These are phyloP conservation scores for Todus mexicanus DNA, from an alignment of 2,797 vertebrate species.

Conservation along the genomic window DNA sequence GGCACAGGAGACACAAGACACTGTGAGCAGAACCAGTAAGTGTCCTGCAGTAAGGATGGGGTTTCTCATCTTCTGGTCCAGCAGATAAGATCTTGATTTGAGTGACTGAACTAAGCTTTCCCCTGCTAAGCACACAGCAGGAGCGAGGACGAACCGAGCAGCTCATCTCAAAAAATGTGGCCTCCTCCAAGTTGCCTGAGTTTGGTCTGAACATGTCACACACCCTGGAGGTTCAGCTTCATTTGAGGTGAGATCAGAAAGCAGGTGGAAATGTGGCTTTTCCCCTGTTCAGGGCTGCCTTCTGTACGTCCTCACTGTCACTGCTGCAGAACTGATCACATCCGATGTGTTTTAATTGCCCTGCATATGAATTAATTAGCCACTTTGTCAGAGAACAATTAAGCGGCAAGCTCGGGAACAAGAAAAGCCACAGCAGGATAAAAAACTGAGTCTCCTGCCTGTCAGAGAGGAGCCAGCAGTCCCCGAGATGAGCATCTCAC, in stretches of 20 bases:
- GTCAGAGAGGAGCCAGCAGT: background rate
- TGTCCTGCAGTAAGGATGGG: background rate
- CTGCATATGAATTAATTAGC: constrained; percentile 7
- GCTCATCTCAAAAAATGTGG: background rate
- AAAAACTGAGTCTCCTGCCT: background rate
- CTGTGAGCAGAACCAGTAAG: background rate
- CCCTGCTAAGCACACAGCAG: background rate
- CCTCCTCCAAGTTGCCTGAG: background rate
- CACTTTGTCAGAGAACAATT: background rate
- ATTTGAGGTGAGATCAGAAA: background rate
- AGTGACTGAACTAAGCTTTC: background rate
- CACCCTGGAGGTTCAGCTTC: background rate
- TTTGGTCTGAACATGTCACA: background rate
- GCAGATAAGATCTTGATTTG: rapidly evolving
- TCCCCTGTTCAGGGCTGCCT: background rate
- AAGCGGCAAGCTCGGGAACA: background rate
- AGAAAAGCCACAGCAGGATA: background rate
- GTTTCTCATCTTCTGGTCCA: background rate
- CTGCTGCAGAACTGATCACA: background rate
- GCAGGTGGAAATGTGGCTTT: background rate
- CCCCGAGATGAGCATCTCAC: rapidly evolving
- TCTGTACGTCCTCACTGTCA: background rate
- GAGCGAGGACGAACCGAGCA: background rate
- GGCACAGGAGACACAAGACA: rapidly evolving
- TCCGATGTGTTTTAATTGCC: background rate